Evolutionary conservation across 2,888 invertebrate genomes (phyloP).

Genomic region (Theodoxus fluviatilis): DNA sequence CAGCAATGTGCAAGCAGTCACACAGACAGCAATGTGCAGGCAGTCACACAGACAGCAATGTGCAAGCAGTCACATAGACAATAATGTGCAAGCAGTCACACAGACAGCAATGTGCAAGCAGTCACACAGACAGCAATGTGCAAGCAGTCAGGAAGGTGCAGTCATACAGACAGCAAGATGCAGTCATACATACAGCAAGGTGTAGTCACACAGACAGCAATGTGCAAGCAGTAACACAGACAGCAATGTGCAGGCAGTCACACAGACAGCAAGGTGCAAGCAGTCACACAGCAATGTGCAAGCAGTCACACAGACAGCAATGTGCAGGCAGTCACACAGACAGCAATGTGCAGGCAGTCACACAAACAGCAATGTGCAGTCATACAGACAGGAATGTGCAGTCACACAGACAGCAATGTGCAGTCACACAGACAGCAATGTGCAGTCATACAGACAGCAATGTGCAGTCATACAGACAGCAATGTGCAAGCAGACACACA

Average conservation of each 20-base stretch:
- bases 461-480: background rate
- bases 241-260: background rate
- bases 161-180: background rate
- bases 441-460: background rate
- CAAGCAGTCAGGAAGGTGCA: background rate
- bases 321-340: background rate
- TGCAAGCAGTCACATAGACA: background rate
- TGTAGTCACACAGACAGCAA: background rate
- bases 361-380: background rate
- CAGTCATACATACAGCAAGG: background rate
- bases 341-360: no score
- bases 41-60: background rate
- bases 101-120: background rate
- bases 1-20: background rate
- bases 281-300: background rate
- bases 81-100: no score
- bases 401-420: background rate
- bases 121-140: background rate
- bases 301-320: background rate
- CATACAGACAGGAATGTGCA: background rate
- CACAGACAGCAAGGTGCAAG: background rate
- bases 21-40: background rate
- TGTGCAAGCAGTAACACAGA: background rate
- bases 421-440: background rate
- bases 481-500: background rate